Conservation (phyloP, 1,140 invertebrate genomes). For the Tetramorium parvispinum region DNA sequence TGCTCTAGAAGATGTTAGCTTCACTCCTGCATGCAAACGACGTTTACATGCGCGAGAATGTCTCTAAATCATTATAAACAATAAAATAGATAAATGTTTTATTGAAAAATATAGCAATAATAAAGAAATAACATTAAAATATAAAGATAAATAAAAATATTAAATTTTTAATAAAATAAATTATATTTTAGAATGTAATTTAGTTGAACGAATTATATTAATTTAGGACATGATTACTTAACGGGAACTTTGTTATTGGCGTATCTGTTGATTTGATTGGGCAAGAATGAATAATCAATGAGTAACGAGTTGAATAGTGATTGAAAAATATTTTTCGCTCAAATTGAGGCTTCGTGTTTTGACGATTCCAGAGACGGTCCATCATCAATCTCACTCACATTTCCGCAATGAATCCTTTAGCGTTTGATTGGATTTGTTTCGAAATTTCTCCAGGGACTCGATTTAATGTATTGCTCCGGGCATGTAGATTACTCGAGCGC, state of each 20-base stretch:
- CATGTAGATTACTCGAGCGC: slow-evolving; percentile 14
- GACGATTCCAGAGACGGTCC: neutral
- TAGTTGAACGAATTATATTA: neutral
- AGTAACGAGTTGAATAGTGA: neutral
- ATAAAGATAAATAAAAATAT: neutral
- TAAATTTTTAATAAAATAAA: neutral
- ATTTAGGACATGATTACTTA: neutral
- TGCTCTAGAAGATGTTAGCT: neutral
- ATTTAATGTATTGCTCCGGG: slow-evolving; percentile 20
- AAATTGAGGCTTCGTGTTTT: neutral
- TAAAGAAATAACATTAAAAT: neutral
- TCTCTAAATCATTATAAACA: neutral
- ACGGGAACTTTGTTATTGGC: neutral
- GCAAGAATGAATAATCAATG: neutral
- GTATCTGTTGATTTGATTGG: neutral
- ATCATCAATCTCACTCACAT: slow-evolving; percentile 36
- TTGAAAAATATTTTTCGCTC: neutral
- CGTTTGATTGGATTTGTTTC: slow-evolving; percentile 58
- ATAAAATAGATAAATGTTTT: neutral
- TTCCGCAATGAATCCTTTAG: slow-evolving; percentile 20
- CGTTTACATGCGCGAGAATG: neutral
- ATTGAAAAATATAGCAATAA: neutral
- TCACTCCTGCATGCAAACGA: neutral
- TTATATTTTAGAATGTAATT: neutral
- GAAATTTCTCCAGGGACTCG: slow-evolving; percentile 34